A percentile compares a stretch with the other conserved stretches of the same genome.
These are phyloP conservation scores for Actias luna DNA, from an alignment of 2,888 invertebrate genomes.

Conservation along the genomic window DNA sequence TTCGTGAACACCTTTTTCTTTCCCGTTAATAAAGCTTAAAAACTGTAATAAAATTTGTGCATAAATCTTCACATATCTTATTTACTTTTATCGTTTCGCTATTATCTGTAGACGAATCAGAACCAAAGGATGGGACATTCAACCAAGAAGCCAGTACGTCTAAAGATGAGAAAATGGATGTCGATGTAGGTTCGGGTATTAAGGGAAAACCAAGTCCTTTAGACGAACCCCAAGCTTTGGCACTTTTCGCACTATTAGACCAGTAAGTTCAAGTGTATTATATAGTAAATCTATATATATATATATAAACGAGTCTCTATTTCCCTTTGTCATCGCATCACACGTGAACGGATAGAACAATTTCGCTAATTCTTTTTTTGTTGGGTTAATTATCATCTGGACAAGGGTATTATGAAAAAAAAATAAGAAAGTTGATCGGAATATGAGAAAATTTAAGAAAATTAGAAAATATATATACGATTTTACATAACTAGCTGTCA, in stretches of 20 bases:
- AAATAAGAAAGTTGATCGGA: too few relatives aligned
- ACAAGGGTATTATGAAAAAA: too few relatives aligned
- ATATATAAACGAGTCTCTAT: not conserved
- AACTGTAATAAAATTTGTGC: not conserved
- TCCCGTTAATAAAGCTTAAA: not conserved
- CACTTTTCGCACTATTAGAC: conserved; percentile 70
- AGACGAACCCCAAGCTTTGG: conserved; percentile 68
- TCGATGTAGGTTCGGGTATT: conserved; percentile 47
- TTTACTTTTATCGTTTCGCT: not conserved
- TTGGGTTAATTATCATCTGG: too few relatives aligned
- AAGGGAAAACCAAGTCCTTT: conserved; percentile 44
- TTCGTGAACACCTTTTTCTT: too few relatives aligned
- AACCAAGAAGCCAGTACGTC: conserved; percentile 43
- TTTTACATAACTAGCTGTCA: too few relatives aligned
- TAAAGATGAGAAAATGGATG: conserved; percentile 53
- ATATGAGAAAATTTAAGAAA: too few relatives aligned
- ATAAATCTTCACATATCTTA: not conserved
- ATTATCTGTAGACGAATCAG: conserved; percentile 36
- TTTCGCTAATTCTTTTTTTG: too few relatives aligned
- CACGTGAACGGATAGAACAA: too few relatives aligned
- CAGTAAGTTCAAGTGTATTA: conserved; percentile 53
- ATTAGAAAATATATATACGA: too few relatives aligned
- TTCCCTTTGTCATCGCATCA: too few relatives aligned
- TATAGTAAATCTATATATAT: not conserved
- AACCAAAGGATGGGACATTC: conserved; percentile 28